Percentiles rank a stretch among this genome's conserved stretches.
Evolutionary conservation across 2,888 invertebrate species (phyloP).

Genomic region (Phaonia tiefii): DNA sequence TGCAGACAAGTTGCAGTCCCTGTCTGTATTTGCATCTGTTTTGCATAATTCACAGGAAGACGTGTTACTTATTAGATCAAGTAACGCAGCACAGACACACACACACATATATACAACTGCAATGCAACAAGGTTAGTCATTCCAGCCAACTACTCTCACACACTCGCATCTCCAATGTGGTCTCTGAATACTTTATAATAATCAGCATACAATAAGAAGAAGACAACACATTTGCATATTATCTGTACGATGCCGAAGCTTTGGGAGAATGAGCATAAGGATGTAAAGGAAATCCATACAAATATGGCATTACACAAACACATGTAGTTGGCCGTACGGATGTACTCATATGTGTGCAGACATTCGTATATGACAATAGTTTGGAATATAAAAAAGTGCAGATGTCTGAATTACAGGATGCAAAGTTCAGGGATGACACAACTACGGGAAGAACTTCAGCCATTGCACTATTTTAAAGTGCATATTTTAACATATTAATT

Average conservation of each 20-base stretch:
- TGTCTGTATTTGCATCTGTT: not conserved
- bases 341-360: not conserved
- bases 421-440: no score
- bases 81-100: constrained; percentile 11
- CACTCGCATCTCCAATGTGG: no score
- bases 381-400: no score
- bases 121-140: no score
- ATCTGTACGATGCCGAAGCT: constrained; percentile 24
- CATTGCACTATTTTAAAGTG: no score
- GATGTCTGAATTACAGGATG: no score
- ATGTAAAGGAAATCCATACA: constrained; percentile 46
- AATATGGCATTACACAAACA: constrained; percentile 43
- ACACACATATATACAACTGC: not conserved
- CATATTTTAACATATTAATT: no score
- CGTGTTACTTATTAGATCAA: constrained; percentile 42
- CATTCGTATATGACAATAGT: not conserved
- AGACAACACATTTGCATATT: constrained; percentile 49
- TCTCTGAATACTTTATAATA: constrained; percentile 43
- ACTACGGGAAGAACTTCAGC: no score
- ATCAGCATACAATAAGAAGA: constrained; percentile 47
- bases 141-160: no score
- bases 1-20: not conserved
- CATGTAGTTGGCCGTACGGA: not conserved
- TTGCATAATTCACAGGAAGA: constrained; percentile 19
- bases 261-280: constrained; percentile 28